phyloP scores from a whole-genome alignment of 2,888 invertebrate genomes.

The Ametastegia equiseti region DNA sequence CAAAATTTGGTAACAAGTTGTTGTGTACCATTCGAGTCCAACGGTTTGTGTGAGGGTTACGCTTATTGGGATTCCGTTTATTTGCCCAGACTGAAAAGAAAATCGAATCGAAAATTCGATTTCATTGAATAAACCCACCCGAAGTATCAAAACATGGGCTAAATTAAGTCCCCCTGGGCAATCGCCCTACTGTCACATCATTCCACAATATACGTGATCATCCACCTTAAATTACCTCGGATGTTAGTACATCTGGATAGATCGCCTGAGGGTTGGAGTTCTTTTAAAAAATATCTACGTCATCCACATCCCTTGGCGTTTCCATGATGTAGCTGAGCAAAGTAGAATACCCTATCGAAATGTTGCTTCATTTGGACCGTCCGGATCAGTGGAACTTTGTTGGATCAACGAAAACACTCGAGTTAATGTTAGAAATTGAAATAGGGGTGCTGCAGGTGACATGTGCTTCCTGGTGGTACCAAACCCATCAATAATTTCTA shows the following conservation, averaged over 20 bases:
- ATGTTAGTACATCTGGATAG: not conserved
- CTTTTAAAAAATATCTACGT: not conserved
- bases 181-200: slow-evolving; percentile 15
- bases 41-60: not conserved
- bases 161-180: not conserved
- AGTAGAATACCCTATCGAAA: no score
- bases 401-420: slow-evolving; percentile 15
- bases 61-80: not conserved
- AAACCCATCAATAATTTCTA: slow-evolving; percentile 36
- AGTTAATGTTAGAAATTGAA: slow-evolving; percentile 29
- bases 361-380: not conserved
- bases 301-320: not conserved
- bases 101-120: not conserved
- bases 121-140: slow-evolving; percentile 2
- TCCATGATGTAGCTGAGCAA: not conserved
- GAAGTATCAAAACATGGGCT: slow-evolving; percentile 21
- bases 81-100: not conserved
- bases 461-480: slow-evolving; percentile 1
- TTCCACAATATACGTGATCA: not conserved
- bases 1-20: not conserved
- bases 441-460: slow-evolving; percentile 2
- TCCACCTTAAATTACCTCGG: not conserved
- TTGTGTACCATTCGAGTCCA: not conserved
- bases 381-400: not conserved
- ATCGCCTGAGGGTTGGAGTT: not conserved